Conservation (phyloP, 2,113 vertebrate species). For the Mirza zaza region DNA sequence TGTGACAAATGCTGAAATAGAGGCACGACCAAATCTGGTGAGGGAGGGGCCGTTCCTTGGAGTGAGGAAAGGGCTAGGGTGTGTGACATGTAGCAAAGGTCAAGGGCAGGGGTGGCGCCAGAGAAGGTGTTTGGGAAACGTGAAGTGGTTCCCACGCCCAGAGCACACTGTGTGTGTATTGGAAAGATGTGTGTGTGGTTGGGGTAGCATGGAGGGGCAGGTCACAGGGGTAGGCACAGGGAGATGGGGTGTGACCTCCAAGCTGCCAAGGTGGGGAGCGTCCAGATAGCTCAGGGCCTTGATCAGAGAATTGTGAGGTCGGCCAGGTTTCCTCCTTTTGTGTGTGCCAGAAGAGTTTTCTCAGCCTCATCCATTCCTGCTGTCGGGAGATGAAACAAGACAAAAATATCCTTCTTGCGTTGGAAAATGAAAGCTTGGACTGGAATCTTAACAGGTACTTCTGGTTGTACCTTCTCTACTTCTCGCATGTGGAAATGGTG, state of each 20-base stretch:
- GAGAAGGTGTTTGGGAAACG: not conserved
- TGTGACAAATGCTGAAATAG: not conserved
- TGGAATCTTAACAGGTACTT: not conserved
- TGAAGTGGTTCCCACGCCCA: not conserved
- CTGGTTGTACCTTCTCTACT: not conserved
- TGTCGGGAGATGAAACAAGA: constrained; percentile 66
- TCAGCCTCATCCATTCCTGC: constrained; percentile 41
- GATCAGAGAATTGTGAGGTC: constrained; percentile 49
- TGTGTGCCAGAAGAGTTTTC: constrained; percentile 40
- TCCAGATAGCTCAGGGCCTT: constrained; percentile 39
- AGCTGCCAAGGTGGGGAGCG: not conserved
- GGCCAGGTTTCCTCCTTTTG: constrained; percentile 37
- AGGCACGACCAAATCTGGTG: not conserved
- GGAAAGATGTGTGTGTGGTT: not conserved
- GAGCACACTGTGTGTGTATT: not conserved
- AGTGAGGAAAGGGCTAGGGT: not conserved
- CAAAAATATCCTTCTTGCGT: constrained; percentile 64
- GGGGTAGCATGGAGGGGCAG: not conserved
- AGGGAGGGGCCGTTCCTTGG: not conserved
- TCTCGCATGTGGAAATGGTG: not conserved
- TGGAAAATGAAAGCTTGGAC: constrained; percentile 56
- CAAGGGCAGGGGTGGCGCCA: fast-evolving
- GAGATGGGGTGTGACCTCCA: not conserved
- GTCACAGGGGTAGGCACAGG: not conserved
- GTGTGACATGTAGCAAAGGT: not conserved